Conservation (phyloP, 2,888 invertebrate species). For the Cremastinae sp. region DNA sequence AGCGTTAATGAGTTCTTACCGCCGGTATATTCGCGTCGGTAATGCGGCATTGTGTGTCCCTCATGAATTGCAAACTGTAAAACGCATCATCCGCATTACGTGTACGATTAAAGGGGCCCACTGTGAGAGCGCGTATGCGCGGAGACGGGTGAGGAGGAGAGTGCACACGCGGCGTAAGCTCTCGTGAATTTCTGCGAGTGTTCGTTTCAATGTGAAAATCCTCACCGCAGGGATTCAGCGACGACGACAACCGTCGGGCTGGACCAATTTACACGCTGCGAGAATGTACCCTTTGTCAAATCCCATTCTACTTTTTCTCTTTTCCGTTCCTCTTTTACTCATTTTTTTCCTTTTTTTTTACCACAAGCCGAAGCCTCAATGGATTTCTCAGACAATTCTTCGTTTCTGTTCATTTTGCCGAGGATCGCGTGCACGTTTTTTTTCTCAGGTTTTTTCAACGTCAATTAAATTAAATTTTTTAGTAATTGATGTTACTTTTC, state of each 20-base stretch:
- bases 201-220: conserved; percentile 24
- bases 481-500: no score
- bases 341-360: conserved; percentile 1
- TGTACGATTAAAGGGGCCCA: not conserved
- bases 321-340: no score
- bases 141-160: no score
- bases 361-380: conserved; percentile 24
- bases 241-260: conserved; percentile 45
- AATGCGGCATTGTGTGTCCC: conserved; percentile 9
- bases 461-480: not conserved
- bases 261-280: conserved; percentile 61
- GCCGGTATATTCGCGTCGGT: not conserved
- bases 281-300: conserved; percentile 49
- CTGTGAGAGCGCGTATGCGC: no score
- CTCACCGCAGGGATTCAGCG: conserved; percentile 37
- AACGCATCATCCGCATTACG: not conserved
- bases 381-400: conserved; percentile 37
- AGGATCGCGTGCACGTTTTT: not conserved
- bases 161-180: not conserved
- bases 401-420: conserved; percentile 21
- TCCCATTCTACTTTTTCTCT: conserved; percentile 1
- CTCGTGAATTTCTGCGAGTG: conserved; percentile 10
- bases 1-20: conserved; percentile 10
- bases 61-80: not conserved
- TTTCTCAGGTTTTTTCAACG: not conserved